Base-by-base conservation (phyloP, 1,140 invertebrate species). In the Halyomorpha halys region DNA sequence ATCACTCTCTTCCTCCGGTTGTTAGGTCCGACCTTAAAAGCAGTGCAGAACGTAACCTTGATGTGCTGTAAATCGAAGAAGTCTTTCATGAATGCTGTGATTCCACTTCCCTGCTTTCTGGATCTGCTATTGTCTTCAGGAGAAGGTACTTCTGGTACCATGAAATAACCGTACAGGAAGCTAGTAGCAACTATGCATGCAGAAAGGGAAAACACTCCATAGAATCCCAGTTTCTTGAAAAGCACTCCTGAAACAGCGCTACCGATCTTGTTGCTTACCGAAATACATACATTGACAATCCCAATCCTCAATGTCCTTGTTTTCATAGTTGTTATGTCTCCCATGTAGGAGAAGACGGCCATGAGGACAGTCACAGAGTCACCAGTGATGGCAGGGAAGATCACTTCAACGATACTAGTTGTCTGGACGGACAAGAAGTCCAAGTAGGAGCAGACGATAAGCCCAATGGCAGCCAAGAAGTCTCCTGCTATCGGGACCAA, bases 331-430 rank as follows among this genome's bases (percentile, higher is more conserved):
- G 90, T 91, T 15, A 91, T 85, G 71, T 94, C 90, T 1, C 83
- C 87, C 44, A 94, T 86, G 70, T 92, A 94, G 72, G 90, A 91
- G 72, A 92, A 94, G 34, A 89, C 84, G 14, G 87, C 87, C 85
- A 93, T 91, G 67, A 92, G 84, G 82, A 92, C 87, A n/a, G 88
- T 89, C 69, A 91, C 89, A 83, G 86, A 90, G 2, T 90, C 90
- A 1, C 89, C 88, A 9, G 87, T 86, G 0, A 94, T 69, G 0
- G 86, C 85, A 1, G 87, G 87, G 72, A 87, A 87, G 45, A 90
- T 76, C 1, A 85, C 84, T 73, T 90, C 87, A 2, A 85, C 82
- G 0, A 89, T 77, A 0, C 85, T 86, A 6, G 84, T 83, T 0
- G 81, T 83, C 75, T 90, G 86, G 77, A 90, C 86, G 0, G 87